phyloP scores from a whole-genome alignment of 2,888 invertebrate genomes.

The Helobdella robusta region DNA sequence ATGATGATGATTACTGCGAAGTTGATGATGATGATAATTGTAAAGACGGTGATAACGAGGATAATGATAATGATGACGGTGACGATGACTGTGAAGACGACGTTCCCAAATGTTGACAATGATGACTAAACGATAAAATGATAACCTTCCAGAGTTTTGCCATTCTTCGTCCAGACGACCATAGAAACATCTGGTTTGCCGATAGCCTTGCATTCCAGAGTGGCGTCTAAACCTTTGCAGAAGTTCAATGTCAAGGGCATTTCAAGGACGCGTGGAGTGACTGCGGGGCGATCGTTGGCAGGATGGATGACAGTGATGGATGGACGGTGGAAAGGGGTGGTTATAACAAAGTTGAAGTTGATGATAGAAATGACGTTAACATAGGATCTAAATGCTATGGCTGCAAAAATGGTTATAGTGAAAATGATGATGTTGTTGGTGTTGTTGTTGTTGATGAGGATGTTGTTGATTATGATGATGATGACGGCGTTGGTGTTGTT shows the following conservation, averaged over 20 bases:
- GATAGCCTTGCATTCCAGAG: background rate
- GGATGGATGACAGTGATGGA: background rate
- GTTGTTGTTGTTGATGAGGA: background rate
- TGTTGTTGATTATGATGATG: background rate
- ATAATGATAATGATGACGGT: constrained; percentile 11
- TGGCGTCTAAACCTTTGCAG: background rate
- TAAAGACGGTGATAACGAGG: constrained; percentile 1
- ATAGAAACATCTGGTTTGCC: constrained; percentile 5
- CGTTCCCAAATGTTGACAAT: background rate
- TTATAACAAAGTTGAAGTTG: background rate
- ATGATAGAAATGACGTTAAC: background rate
- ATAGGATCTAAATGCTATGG: background rate
- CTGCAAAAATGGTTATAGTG: background rate
- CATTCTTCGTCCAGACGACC: constrained; percentile 11
- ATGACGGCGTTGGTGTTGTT: background rate
- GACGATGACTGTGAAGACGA: background rate
- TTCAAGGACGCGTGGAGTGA: background rate
- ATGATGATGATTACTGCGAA: too few species aligned
- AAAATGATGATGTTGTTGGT: background rate
- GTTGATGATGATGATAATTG: too few species aligned
- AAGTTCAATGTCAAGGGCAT: constrained; percentile 13
- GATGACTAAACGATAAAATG: background rate
- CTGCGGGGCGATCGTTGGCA: background rate
- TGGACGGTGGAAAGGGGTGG: background rate
- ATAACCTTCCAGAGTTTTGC: background rate